Conservation (phyloP, 1,140 invertebrate species). For the Nomia melanderi region DNA sequence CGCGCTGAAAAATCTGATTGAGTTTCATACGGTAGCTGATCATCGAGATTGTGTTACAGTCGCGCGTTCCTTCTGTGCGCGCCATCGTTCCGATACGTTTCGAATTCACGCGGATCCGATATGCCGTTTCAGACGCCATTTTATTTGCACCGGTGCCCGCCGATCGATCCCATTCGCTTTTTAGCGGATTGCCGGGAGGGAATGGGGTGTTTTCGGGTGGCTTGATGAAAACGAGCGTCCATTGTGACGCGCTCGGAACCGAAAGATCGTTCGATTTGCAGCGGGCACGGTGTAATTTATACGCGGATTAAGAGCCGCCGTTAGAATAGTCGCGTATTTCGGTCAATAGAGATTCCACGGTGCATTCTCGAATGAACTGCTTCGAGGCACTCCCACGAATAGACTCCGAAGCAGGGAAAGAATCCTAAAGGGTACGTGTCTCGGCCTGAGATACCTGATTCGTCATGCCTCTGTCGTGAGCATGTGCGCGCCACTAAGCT, state of each 20-base stretch:
- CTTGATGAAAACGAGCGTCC: no score
- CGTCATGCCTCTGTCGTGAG: constrained; percentile 28
- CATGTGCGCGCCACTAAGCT: constrained; percentile 23
- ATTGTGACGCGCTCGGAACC: no score
- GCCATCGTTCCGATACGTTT: not conserved
- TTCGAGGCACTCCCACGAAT: constrained; percentile 26
- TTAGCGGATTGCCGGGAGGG: no score
- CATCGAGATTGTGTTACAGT: constrained; percentile 18
- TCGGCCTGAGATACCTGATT: constrained; percentile 26
- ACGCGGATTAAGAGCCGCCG: not conserved
- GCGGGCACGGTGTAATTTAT: no score
- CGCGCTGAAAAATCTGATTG: constrained; percentile 28
- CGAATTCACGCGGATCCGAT: no score
- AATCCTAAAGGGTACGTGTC: constrained; percentile 20
- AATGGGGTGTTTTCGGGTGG: no score
- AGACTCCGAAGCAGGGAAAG: constrained; percentile 1
- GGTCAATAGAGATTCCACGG: no score
- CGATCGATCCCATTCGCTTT: no score
- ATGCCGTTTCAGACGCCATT: no score
- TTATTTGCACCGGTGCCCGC: no score
- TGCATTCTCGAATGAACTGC: not conserved
- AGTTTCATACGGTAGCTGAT: constrained; percentile 41
- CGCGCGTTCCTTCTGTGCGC: not conserved
- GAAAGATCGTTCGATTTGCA: no score
- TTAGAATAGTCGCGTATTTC: not conserved